phyloP scores from a whole-genome alignment of 2,797 vertebrate species.

The Phalanger gymnotis region DNA sequence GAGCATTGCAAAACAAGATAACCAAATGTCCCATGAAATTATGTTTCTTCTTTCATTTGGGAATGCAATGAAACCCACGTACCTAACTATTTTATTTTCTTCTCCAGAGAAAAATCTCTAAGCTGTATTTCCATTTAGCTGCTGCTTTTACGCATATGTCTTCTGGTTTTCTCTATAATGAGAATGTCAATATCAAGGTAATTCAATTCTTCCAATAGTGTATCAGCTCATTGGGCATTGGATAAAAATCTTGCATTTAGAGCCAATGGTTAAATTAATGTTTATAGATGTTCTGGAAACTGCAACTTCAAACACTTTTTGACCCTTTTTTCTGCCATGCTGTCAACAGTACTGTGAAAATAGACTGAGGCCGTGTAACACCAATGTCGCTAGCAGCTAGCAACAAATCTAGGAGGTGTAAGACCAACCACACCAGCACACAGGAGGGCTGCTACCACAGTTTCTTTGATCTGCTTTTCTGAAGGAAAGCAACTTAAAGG shows the following conservation, averaged over 20 bases:
- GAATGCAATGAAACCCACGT: background rate
- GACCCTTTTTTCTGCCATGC: background rate
- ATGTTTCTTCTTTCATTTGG: background rate
- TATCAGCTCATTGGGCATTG: background rate
- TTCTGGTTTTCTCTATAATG: background rate
- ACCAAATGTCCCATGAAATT: conserved; percentile 7
- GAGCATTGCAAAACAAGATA: background rate
- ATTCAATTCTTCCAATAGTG: background rate
- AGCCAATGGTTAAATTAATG: background rate
- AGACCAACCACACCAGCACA: no score
- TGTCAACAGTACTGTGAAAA: background rate
- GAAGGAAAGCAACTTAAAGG: no score
- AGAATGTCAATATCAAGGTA: background rate
- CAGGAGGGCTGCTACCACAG: no score
- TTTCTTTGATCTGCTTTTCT: no score
- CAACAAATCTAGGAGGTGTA: no score
- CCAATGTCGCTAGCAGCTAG: no score
- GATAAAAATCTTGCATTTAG: background rate
- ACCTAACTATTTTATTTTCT: background rate
- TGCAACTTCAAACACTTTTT: background rate
- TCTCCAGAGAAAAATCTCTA: background rate
- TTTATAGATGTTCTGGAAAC: background rate
- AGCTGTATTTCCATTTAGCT: background rate
- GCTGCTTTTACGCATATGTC: background rate
- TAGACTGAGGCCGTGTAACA: background rate